These are phyloP conservation scores for Rattus norvegicus DNA, from an alignment of 2,113 vertebrate species.

Conservation along the genomic window DNA sequence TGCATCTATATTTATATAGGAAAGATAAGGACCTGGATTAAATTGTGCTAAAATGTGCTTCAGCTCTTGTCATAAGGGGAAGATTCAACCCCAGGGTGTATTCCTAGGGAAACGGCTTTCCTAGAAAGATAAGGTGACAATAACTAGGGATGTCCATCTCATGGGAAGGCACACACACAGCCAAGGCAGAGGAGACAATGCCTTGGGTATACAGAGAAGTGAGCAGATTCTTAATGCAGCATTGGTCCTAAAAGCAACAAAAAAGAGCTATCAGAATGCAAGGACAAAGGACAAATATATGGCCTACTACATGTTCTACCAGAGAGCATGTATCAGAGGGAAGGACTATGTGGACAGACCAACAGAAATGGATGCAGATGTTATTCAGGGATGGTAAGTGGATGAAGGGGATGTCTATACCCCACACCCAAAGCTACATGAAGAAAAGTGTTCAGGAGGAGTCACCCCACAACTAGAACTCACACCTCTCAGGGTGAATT, in stretches of 20 bases:
- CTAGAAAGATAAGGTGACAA: neutral
- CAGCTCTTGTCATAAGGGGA: conserved; percentile 10
- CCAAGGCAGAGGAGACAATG: neutral
- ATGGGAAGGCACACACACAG: neutral
- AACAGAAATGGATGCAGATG: neutral
- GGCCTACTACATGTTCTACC: neutral
- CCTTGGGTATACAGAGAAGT: neutral
- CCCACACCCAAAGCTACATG: neutral
- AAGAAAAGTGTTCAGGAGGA: neutral
- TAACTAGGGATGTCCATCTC: neutral
- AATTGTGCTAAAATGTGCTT: conserved; percentile 28
- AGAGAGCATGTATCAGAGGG: neutral
- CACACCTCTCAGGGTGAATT: neutral
- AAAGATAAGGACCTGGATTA: conserved; percentile 65
- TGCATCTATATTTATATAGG: conserved; percentile 34
- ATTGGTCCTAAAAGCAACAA: neutral
- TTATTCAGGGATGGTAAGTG: neutral
- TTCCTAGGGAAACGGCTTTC: neutral
- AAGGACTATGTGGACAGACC: neutral
- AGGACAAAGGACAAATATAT: conserved; percentile 1
- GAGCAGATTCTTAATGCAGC: neutral
- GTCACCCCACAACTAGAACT: neutral
- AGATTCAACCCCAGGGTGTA: neutral
- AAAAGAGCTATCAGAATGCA: neutral
- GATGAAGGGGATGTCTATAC: neutral